A percentile compares a stretch with the other conserved stretches of the same genome.
phyloP scores from a whole-genome alignment of 2,797 vertebrate genomes.

The Ctenosaura bakeri region DNA sequence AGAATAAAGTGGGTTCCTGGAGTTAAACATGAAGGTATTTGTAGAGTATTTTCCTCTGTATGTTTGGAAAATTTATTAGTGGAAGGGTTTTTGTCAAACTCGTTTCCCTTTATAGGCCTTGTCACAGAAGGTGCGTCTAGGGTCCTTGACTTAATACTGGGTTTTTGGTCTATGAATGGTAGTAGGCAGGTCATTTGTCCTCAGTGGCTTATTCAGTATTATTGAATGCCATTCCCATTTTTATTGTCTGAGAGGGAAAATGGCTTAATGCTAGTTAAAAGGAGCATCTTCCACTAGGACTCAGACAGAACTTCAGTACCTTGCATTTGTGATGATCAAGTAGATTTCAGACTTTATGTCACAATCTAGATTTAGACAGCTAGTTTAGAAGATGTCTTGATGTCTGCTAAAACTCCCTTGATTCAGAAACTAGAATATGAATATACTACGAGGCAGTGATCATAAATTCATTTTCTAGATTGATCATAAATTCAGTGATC shows the following conservation, averaged over 20 bases:
- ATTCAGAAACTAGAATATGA: background rate
- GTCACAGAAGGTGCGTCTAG: constrained; percentile 2
- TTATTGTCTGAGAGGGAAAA: background rate
- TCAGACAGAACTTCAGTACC: background rate
- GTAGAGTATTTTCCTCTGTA: background rate
- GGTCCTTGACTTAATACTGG: fast-evolving
- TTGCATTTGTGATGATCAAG: background rate
- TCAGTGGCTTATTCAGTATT: background rate
- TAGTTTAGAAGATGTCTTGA: background rate
- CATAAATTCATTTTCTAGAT: background rate
- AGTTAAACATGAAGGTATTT: background rate
- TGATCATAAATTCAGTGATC: background rate
- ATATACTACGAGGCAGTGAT: background rate
- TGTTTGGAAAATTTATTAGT: background rate
- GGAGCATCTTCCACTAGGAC: background rate
- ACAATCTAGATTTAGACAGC: background rate
- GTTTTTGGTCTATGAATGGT: fast-evolving
- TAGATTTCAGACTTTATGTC: background rate
- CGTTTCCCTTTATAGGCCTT: background rate
- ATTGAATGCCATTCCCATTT: background rate
- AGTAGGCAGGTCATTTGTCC: background rate
- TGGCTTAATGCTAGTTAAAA: background rate
- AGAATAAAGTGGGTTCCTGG: background rate
- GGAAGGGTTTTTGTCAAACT: background rate
- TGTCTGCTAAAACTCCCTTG: background rate